A percentile compares a stretch with the other conserved stretches of the same genome.
phyloP scores from a whole-genome alignment of 1,140 invertebrate genomes.

The Dufourea novaeangliae region DNA sequence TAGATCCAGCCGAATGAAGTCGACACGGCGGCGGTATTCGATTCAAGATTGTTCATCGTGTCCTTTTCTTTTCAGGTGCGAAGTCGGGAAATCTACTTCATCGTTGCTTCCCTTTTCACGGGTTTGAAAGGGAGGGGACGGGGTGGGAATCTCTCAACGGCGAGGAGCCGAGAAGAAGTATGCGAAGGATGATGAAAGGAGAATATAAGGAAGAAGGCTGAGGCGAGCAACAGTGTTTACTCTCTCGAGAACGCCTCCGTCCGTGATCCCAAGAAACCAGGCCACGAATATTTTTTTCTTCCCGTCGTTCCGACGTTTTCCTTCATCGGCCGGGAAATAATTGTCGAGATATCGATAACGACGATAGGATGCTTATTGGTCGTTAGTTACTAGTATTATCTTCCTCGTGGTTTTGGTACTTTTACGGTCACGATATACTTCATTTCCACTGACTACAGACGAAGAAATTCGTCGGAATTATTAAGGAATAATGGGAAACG shows the following conservation, averaged over 20 bases:
- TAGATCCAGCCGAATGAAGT: neutral
- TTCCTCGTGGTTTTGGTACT: too few species aligned
- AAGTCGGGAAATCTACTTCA: slow-evolving; percentile 23
- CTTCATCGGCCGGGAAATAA: neutral
- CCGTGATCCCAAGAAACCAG: slow-evolving; percentile 69
- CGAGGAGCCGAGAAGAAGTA: slow-evolving; percentile 6
- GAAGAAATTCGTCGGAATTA: too few species aligned
- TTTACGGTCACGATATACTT: too few species aligned
- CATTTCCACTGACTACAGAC: too few species aligned
- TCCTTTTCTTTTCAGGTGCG: neutral
- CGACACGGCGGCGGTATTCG: neutral
- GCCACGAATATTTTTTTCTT: slow-evolving; percentile 53
- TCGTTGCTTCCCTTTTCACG: slow-evolving; percentile 51
- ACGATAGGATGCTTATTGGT: too few species aligned
- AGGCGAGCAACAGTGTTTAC: slow-evolving; percentile 72
- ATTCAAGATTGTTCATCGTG: neutral
- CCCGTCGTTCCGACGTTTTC: neutral
- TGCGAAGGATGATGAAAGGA: slow-evolving; percentile 11
- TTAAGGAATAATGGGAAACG: too few species aligned
- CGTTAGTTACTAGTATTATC: too few species aligned
- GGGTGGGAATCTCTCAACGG: neutral
- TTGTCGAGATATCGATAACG: neutral
- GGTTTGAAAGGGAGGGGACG: slow-evolving; percentile 40
- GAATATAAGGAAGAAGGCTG: slow-evolving; percentile 50
- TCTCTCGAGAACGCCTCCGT: slow-evolving; percentile 66